Evolutionary conservation across 2,797 vertebrate genomes (phyloP).

Genomic region (Psittacula derbiana): DNA sequence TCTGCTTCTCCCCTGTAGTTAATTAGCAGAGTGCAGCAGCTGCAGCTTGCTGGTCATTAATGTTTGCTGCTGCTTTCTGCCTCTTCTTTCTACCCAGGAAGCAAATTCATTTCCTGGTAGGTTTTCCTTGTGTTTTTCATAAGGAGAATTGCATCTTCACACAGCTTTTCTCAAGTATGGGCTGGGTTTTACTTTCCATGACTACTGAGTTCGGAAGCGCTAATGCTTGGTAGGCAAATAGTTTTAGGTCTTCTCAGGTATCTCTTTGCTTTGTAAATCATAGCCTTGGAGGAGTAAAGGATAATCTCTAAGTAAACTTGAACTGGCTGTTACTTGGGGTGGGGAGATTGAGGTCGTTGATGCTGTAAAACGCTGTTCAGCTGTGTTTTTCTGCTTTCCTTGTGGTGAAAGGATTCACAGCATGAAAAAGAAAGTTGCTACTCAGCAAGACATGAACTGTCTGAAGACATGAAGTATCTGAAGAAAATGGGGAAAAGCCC

Average conservation of each 20-base stretch:
- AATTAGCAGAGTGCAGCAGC: background rate
- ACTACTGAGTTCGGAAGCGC: background rate
- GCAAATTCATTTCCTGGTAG: background rate
- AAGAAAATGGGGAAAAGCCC: background rate
- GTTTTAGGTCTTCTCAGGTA: background rate
- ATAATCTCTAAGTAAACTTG: constrained; percentile 39
- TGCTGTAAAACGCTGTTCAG: background rate
- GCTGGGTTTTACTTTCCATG: background rate
- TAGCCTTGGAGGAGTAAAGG: background rate
- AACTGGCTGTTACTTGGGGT: background rate
- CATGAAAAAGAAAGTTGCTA: background rate
- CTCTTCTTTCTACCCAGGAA: background rate
- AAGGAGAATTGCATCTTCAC: background rate
- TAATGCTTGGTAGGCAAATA: background rate
- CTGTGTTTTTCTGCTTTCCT: background rate
- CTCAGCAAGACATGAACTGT: background rate
- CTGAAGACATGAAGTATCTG: background rate
- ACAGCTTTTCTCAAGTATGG: background rate
- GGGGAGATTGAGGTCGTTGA: background rate
- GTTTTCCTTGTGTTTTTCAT: background rate
- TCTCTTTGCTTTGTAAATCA: constrained; percentile 24
- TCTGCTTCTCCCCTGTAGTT: background rate
- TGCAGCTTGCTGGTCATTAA: background rate
- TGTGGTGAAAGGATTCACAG: background rate
- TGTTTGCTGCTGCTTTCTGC: background rate